Evolutionary conservation across 2,888 invertebrate species (phyloP).

Genomic region (Lepidocyrtoides sp.): DNA sequence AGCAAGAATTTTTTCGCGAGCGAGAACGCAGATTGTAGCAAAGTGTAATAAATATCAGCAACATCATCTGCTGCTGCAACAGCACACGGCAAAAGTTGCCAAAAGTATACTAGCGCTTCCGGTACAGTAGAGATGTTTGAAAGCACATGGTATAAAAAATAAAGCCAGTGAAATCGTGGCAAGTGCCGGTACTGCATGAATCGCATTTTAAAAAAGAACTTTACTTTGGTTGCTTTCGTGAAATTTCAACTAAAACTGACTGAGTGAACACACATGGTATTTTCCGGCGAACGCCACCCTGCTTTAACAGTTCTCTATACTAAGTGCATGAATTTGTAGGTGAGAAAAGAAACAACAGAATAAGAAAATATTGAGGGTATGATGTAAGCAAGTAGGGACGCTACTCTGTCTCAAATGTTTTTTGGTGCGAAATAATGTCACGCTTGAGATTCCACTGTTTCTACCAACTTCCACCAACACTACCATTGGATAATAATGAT

Average conservation of each 20-base stretch:
- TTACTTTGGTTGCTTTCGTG: too few species aligned
- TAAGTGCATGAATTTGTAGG: background rate
- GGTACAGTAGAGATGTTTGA: slow-evolving; percentile 35
- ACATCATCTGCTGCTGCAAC: too few species aligned
- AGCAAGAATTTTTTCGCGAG: slow-evolving; percentile 43
- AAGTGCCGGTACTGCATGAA: too few species aligned
- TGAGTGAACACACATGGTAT: background rate
- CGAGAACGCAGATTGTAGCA: slow-evolving; percentile 2
- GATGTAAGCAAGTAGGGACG: background rate
- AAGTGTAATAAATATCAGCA: background rate
- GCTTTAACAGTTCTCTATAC: background rate
- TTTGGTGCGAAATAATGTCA: slow-evolving; percentile 35
- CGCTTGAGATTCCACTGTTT: background rate
- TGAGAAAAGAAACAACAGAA: background rate
- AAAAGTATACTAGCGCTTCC: slow-evolving; percentile 64
- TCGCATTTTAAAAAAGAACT: too few species aligned
- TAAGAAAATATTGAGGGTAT: background rate
- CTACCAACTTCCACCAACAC: background rate
- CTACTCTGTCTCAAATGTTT: background rate
- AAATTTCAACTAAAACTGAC: too few species aligned
- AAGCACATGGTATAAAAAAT: too few species aligned
- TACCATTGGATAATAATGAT: background rate
- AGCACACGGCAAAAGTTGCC: slow-evolving; percentile 55
- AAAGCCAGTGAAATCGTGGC: too few species aligned
- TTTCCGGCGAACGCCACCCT: slow-evolving; percentile 4